Evolutionary conservation across 2,113 vertebrate species (phyloP).

Genomic region (Vanacampus margaritifer): DNA sequence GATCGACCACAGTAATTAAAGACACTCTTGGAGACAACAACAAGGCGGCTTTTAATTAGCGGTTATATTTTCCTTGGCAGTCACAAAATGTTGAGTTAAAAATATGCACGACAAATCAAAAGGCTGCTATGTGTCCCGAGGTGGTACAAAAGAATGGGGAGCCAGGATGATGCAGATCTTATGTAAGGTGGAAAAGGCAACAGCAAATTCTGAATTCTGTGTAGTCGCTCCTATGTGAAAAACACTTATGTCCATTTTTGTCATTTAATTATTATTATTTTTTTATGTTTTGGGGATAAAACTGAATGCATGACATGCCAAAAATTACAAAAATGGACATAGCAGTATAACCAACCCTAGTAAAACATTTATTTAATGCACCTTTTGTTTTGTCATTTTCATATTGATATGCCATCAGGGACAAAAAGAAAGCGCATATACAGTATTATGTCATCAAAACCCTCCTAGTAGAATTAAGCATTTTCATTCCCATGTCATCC

Average conservation of each 20-base stretch:
- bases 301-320: too few relatives aligned
- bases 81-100: constrained; percentile 4
- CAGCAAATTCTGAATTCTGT: too few relatives aligned
- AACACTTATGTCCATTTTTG: too few relatives aligned
- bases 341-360: neutral
- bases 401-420: too few relatives aligned
- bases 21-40: neutral
- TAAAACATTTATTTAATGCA: neutral
- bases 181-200: neutral
- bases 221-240: too few relatives aligned
- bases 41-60: constrained; percentile 3
- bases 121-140: neutral
- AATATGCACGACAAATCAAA: constrained; percentile 8
- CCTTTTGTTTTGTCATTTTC: neutral
- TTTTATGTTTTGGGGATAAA: too few relatives aligned
- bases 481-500: constrained; percentile 17
- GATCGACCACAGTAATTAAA: neutral
- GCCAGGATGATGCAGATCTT: neutral
- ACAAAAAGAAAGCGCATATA: neutral
- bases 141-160: neutral
- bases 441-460: neutral
- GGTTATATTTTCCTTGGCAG: constrained; percentile 7
- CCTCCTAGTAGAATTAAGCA: neutral
- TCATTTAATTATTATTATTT: too few relatives aligned
- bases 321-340: too few relatives aligned